These are phyloP conservation scores for Scomberomorus guttatus DNA, from an alignment of 2,797 vertebrate species.

Conservation along the genomic window DNA sequence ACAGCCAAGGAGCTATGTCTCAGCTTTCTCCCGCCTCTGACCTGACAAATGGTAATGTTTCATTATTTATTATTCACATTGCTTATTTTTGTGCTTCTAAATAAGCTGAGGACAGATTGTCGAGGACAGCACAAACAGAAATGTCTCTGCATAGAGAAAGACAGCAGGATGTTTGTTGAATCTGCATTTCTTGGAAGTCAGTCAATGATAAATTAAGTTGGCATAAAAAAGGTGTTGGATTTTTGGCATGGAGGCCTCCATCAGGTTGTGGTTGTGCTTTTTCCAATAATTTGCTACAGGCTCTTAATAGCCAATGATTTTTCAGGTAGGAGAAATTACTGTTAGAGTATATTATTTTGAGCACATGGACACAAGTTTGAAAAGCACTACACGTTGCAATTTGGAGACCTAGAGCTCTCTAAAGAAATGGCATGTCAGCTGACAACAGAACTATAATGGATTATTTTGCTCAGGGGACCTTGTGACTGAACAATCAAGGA, in stretches of 20 bases:
- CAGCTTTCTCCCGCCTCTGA: constrained; percentile 40
- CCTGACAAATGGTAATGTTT: constrained; percentile 39
- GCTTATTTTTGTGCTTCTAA: constrained; percentile 30
- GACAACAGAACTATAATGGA: not conserved
- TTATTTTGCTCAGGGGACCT: not conserved
- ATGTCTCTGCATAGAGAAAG: constrained; percentile 15
- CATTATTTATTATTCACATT: constrained; percentile 53
- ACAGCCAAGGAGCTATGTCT: constrained; percentile 34
- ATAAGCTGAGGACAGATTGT: constrained; percentile 50
- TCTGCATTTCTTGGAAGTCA: not conserved
- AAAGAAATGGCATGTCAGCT: not conserved
- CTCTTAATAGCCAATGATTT: constrained; percentile 10
- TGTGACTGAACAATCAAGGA: not conserved
- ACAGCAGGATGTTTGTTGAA: constrained; percentile 4
- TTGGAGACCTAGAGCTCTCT: not conserved
- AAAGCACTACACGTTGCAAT: not conserved
- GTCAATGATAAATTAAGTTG: constrained; percentile 12
- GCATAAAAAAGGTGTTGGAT: constrained; percentile 5
- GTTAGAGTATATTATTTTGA: not conserved
- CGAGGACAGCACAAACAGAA: constrained; percentile 39
- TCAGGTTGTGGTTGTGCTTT: constrained; percentile 2
- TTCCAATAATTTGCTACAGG: constrained; percentile 11
- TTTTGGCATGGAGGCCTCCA: not conserved
- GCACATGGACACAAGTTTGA: not conserved
- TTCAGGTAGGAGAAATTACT: not conserved